Percentiles rank a stretch among this genome's conserved stretches.
Conservation (phyloP, 2,797 vertebrate species). For the Ciconia nigra region DNA sequence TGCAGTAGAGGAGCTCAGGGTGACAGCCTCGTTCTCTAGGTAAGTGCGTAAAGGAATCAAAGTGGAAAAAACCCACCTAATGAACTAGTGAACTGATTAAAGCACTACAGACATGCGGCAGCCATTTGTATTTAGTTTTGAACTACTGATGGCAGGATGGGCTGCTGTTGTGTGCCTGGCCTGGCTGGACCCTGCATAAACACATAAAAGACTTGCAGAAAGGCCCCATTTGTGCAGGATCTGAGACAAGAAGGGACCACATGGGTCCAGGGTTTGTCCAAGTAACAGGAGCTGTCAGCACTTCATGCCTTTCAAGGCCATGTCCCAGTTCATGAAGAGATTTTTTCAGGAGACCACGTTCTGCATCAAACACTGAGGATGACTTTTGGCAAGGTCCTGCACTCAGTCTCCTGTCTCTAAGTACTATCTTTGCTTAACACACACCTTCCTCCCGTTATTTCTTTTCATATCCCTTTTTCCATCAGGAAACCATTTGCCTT, state of each 20-base stretch:
- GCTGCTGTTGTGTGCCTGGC: background rate
- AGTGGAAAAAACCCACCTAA: background rate
- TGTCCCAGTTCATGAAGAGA: background rate
- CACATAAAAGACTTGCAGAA: background rate
- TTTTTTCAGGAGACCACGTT: background rate
- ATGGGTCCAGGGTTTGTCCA: background rate
- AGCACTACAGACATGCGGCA: fast-evolving
- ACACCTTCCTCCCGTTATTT: constrained; percentile 14
- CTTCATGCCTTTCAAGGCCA: background rate
- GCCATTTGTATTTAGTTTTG: background rate
- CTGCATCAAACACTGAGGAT: background rate
- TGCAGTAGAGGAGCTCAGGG: background rate
- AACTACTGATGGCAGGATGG: background rate
- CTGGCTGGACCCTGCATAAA: fast-evolving
- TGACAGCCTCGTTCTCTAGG: background rate
- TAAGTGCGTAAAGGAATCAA: background rate
- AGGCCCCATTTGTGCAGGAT: too few relatives aligned
- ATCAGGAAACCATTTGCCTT: constrained; percentile 69
- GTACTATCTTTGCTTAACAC: background rate
- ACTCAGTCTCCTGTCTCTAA: background rate
- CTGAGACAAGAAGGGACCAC: background rate
- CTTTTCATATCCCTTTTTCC: constrained; percentile 31
- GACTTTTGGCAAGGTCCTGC: background rate
- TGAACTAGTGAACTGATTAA: background rate
- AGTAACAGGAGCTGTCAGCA: background rate